Evolutionary conservation across 2,888 invertebrate species (phyloP), one percentile per base, ranked within the genome.

Genomic region (Eupithecia dodoneata): DNA sequence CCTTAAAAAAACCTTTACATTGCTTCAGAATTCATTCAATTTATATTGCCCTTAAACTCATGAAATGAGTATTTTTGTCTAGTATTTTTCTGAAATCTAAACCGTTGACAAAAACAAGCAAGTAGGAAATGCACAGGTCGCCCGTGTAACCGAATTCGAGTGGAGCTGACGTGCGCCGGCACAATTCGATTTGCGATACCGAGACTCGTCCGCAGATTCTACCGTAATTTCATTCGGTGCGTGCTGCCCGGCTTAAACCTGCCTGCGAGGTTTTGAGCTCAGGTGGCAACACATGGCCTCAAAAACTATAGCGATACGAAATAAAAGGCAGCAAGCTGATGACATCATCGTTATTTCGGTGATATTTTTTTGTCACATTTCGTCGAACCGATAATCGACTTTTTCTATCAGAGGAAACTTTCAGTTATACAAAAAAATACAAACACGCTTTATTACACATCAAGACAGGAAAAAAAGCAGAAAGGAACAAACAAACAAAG

Each of bases 141-240:
- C 81, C 82, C 79, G 80, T 76, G 80, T 81, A 81, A 81, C 81
- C 79, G 76, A 83, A 83, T 83, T 83, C 80, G 77, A 81, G 81
- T 80, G 79, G 76, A 77, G 80, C 75, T 67, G 67, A 72, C 80
- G 79, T 76, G 67, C 73, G 65, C 74, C 73, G 73, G 73, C 75
- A 77, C 84, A 88, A 87, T 87, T 86, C 79, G 87, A 88, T 88
- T 88, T 87, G 82, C 79, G 79, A 75, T 76, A 77, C 79, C 72
- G 76, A 81, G 83, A 81, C 81, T 75, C 81, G 79, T 80, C 76
- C 78, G 67, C 82, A 84, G 85, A 87, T 87, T 87, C 79, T 81
- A 83, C 84, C 30, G 47, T 70, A 70, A 70, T 70, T 47, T 70
- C 70, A 70, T 87, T 87, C 76, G 81, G 79, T 79, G 75, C 74